phyloP scores from a whole-genome alignment of 2,797 vertebrate species.

The Liparis tanakae region DNA sequence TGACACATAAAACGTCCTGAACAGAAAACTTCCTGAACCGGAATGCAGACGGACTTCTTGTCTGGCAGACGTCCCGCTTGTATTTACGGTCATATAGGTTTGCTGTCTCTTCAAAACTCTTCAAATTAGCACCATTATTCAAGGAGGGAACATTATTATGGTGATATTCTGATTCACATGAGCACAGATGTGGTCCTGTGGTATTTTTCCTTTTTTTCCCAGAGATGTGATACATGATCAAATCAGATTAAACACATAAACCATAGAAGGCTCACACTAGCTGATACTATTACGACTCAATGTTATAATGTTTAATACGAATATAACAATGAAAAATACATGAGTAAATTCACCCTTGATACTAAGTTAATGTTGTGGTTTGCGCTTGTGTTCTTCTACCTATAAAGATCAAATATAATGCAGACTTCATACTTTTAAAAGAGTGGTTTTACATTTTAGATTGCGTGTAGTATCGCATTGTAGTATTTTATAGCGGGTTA shows the following conservation, averaged over 20 bases:
- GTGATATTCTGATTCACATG: neutral
- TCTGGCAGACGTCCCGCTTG: neutral
- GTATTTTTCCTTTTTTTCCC: neutral
- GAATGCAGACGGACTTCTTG: neutral
- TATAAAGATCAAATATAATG: neutral
- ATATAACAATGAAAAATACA: neutral
- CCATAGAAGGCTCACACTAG: neutral
- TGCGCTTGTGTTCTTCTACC: neutral
- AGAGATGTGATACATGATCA: neutral
- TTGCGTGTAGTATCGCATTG: neutral
- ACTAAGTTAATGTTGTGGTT: neutral
- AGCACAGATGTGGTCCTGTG: neutral
- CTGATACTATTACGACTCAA: neutral
- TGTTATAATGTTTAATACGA: neutral
- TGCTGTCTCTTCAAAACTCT: neutral
- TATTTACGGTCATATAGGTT: neutral
- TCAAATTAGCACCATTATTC: neutral
- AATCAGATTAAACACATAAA: neutral
- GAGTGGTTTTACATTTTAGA: neutral
- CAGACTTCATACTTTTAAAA: neutral
- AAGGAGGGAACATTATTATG: neutral
- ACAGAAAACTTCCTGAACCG: neutral
- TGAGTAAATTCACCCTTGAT: neutral
- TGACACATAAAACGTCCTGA: slow-evolving; percentile 21
- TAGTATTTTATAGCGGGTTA: neutral